Conservation (phyloP, 2,113 vertebrate species). For the Tetrax tetrax region DNA sequence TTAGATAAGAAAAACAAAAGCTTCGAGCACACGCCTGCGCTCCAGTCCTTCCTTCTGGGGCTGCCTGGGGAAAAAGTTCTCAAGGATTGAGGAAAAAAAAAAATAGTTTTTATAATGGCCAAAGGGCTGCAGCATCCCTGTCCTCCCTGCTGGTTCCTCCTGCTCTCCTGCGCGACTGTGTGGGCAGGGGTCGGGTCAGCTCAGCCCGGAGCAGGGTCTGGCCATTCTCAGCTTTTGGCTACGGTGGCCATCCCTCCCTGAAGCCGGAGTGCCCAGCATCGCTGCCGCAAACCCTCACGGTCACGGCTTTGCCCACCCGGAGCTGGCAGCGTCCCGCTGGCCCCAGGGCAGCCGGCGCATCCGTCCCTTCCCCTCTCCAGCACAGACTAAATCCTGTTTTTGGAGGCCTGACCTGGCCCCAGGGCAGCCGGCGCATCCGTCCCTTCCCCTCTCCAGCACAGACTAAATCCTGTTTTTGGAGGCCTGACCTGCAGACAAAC, state of each 20-base stretch:
- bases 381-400: background rate
- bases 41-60: background rate
- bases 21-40: accelerated
- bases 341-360: too few relatives aligned
- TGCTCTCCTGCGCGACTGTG: background rate
- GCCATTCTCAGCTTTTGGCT: background rate
- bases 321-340: background rate
- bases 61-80: background rate
- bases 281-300: background rate
- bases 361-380: background rate
- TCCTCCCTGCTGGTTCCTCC: background rate
- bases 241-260: too few relatives aligned
- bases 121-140: background rate
- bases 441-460: background rate
- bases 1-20: background rate
- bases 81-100: background rate
- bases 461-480: background rate
- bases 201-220: background rate
- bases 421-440: background rate
- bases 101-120: too few relatives aligned
- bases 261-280: background rate
- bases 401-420: background rate
- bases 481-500: background rate
- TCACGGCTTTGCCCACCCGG: background rate
- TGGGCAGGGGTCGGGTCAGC: background rate